Conservation (phyloP, 2,113 vertebrate genomes). For the Leptocoma aspasia region DNA sequence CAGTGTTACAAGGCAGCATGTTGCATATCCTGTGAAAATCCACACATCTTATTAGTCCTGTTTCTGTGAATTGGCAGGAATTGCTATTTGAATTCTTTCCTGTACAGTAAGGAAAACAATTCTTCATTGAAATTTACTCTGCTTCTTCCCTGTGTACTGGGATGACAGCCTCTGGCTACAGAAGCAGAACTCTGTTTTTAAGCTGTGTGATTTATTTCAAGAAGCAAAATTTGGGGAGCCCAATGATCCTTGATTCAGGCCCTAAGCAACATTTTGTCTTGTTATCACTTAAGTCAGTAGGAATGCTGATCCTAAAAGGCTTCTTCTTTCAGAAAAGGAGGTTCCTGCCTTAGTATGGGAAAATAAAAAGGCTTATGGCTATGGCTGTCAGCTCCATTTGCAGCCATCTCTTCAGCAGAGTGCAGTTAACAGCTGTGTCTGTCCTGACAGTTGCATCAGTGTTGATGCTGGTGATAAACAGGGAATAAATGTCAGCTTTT, state of each 20-base stretch:
- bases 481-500: background rate
- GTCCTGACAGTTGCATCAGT: background rate
- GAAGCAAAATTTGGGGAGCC: background rate
- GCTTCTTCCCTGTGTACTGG: background rate
- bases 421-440: background rate
- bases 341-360: background rate
- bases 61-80: slow-evolving; percentile 48
- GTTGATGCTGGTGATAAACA: background rate
- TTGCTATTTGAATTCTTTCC: slow-evolving; percentile 62
- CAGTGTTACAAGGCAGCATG: background rate
- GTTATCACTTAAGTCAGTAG: background rate
- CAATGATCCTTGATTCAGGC: background rate
- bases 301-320: background rate
- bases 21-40: background rate
- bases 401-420: background rate
- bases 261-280: background rate
- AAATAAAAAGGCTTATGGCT: background rate
- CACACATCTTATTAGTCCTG: background rate
- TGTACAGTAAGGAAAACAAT: slow-evolving; percentile 39
- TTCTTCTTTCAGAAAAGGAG: background rate
- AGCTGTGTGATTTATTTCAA: background rate
- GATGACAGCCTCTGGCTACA: background rate
- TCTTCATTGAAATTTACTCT: slow-evolving; percentile 29
- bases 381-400: background rate
- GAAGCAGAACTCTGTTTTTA: background rate